Base-by-base conservation (phyloP, 2,888 invertebrate genomes). In the Caenorhabditis sinica region DNA sequence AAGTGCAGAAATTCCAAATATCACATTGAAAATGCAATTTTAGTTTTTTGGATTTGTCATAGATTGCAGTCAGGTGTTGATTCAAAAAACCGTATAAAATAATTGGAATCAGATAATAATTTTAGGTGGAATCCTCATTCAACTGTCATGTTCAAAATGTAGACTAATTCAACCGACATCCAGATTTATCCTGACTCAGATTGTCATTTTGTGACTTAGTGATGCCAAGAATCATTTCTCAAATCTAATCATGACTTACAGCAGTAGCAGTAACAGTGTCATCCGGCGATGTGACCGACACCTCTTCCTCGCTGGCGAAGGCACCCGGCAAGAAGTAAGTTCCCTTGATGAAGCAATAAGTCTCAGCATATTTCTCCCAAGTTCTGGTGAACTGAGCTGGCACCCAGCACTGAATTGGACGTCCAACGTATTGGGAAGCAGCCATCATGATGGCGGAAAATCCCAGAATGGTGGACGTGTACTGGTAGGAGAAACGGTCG, bases 351-450 rank as follows among this genome's bases (percentile, higher is more conserved):
- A 92, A 92, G 82, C 92, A 92, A 77, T 90, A 91, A 9, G 91
- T 92, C 72, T 92, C 92, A 9, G 91, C 90, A 72, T 90, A 92
- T 86, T 90, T 91, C 81, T 90, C 90, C 90, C 90, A 90, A 23
- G 89, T 89, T 43, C 91, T 90, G 30, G 92, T 92, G 86, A 90
- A 92, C 79, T 92, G 91, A 25, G 92, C 90, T 15, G 92, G 92
- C 23, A 92, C 92, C 92, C 92, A 92, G 71, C 92, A 92, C 87
- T 92, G 85, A 53, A 91, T 91, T n/a, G 91, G 91, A 49, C 91
- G 90, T 51, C 92, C 92, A 69, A 92, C 91, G 74, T 92, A 92
- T 80, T 92, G 92, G 0, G 92, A 92, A 45, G 91, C 92, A 13
- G 92, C 91, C 66, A 92, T 87, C 65, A 92, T 92, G 63, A 92